Conservation (phyloP, 2,113 vertebrate genomes). For the Anser cygnoides region DNA sequence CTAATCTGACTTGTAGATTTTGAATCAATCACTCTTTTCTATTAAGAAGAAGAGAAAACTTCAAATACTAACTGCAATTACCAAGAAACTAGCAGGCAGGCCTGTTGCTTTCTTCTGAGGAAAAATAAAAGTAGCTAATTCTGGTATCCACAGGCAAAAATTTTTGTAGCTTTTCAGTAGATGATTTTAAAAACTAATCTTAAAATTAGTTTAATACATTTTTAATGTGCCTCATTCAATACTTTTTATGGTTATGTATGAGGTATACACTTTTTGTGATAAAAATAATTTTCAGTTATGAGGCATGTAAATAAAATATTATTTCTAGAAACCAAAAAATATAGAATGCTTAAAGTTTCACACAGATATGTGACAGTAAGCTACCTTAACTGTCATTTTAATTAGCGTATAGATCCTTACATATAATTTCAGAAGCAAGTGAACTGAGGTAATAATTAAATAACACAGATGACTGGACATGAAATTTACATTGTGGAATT, state of each 20-base stretch:
- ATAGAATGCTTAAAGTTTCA: not conserved
- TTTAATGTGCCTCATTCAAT: not conserved
- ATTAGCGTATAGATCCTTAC: not conserved
- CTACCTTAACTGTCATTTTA: not conserved
- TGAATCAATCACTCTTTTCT: not conserved
- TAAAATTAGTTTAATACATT: not conserved
- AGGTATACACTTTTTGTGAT: not conserved
- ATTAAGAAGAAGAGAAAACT: not conserved
- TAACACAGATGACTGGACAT: not conserved
- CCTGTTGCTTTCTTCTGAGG: not conserved
- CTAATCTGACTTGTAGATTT: not conserved
- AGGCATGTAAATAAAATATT: not conserved
- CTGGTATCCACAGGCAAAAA: not conserved
- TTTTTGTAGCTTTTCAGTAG: not conserved
- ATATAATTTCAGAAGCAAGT: not conserved
- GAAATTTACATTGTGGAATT: not conserved
- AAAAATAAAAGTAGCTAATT: not conserved
- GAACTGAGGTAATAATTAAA: not conserved
- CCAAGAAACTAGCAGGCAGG: not conserved
- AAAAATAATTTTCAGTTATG: not conserved
- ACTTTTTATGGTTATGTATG: not conserved
- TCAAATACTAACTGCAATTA: not conserved
- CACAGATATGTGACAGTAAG: not conserved
- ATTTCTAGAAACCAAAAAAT: not conserved
- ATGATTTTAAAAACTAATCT: not conserved